These are phyloP conservation scores for Eristalis intricaria DNA, from an alignment of 2,888 invertebrate genomes.

Conservation along the genomic window DNA sequence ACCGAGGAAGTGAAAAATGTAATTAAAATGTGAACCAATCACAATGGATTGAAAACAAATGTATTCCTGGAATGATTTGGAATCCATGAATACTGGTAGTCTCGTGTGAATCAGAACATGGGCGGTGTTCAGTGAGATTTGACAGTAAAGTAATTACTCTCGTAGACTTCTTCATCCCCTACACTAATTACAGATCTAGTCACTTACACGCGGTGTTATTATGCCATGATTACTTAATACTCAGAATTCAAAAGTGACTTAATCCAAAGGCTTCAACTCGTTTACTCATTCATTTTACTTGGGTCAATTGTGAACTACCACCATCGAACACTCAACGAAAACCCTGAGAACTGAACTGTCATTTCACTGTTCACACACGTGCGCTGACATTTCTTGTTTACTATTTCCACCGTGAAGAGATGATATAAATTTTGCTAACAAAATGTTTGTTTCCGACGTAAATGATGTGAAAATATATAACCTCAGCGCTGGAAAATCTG, in stretches of 20 bases:
- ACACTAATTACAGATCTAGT: too few species aligned
- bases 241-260: too few species aligned
- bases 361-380: conserved; percentile 51
- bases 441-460: conserved; percentile 95
- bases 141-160: too few species aligned
- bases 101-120: background rate
- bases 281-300: background rate
- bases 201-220: too few species aligned
- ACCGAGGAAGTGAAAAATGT: conserved; percentile 51
- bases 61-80: conserved; percentile 38
- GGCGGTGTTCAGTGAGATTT: background rate
- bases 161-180: too few species aligned
- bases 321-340: background rate
- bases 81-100: background rate
- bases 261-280: too few species aligned
- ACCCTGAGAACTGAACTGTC: background rate
- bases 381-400: conserved; percentile 67
- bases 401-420: conserved; percentile 39
- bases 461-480: conserved; percentile 99
- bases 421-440: conserved; percentile 73
- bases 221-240: too few species aligned
- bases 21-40: conserved; percentile 39
- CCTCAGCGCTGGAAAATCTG: conserved; percentile 96
- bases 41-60: conserved; percentile 59
- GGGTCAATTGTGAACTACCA: background rate